Evolutionary conservation across 2,888 invertebrate species (phyloP).

Genomic region (Halictus ligatus): DNA sequence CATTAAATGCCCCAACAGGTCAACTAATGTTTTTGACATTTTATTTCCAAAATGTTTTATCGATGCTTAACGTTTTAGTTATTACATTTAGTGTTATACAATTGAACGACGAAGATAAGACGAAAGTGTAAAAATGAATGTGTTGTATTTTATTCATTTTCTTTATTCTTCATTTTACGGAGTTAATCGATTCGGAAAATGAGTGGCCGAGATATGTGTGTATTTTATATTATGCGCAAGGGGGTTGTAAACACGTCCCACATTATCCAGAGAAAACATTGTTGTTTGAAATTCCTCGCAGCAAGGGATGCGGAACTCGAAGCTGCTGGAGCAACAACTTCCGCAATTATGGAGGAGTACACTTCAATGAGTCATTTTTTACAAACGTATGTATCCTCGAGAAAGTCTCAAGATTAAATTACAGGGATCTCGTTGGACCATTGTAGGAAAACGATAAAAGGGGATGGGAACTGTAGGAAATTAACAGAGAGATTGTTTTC

Average conservation of each 20-base stretch:
- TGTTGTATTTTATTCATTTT: not conserved
- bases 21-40: no score
- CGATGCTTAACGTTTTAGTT: no score
- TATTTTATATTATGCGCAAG: not conserved
- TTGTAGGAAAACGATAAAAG: not conserved
- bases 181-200: not conserved
- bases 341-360: not conserved
- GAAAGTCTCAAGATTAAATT: not conserved
- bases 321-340: not conserved
- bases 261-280: not conserved
- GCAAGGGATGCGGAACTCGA: conserved; percentile 1
- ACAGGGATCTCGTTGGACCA: not conserved
- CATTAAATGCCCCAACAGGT: no score
- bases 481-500: not conserved
- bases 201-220: not conserved
- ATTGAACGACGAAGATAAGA: no score
- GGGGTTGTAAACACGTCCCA: not conserved
- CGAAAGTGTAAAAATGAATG: not conserved
- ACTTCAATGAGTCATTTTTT: not conserved
- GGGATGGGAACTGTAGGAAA: not conserved
- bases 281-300: not conserved
- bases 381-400: not conserved
- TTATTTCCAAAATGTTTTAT: no score
- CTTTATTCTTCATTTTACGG: not conserved
- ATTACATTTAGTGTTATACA: no score